phyloP scores from a whole-genome alignment of 2,888 invertebrate genomes.

The Orthosia incerta region DNA sequence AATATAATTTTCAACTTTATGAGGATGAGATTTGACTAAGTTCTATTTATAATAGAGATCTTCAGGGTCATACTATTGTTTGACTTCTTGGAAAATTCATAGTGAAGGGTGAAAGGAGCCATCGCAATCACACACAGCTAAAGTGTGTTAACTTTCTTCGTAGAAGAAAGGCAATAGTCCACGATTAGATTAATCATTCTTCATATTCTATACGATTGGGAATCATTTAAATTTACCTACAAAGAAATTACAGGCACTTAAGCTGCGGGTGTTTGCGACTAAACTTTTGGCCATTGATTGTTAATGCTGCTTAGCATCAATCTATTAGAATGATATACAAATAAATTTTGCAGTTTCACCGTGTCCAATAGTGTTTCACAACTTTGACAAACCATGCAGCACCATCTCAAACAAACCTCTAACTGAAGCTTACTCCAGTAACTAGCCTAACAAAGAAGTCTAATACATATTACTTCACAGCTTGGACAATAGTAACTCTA shows the following conservation, averaged over 20 bases:
- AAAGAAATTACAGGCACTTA: too few species aligned
- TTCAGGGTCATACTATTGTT: background rate
- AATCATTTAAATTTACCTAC: too few species aligned
- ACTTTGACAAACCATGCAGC: background rate
- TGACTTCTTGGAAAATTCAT: too few species aligned
- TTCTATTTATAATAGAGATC: background rate
- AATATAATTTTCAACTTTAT: background rate
- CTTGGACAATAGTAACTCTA: too few species aligned
- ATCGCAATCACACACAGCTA: too few species aligned
- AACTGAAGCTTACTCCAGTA: background rate
- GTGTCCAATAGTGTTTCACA: background rate
- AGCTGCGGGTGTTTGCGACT: too few species aligned
- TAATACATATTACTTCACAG: too few species aligned
- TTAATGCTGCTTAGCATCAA: background rate
- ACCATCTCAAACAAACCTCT: background rate
- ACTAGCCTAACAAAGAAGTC: conserved; percentile 21
- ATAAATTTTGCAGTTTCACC: background rate
- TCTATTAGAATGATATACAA: background rate
- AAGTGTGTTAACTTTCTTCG: too few species aligned
- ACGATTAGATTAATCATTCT: too few species aligned
- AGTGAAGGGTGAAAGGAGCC: too few species aligned
- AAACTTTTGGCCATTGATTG: background rate
- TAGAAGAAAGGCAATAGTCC: too few species aligned
- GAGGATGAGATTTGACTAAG: background rate
- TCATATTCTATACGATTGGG: too few species aligned